A percentile compares a stretch with the other conserved stretches of the same genome.
These are phyloP conservation scores for Ptilonorhynchus violaceus DNA, from an alignment of 2,113 vertebrate genomes.

Conservation along the genomic window DNA sequence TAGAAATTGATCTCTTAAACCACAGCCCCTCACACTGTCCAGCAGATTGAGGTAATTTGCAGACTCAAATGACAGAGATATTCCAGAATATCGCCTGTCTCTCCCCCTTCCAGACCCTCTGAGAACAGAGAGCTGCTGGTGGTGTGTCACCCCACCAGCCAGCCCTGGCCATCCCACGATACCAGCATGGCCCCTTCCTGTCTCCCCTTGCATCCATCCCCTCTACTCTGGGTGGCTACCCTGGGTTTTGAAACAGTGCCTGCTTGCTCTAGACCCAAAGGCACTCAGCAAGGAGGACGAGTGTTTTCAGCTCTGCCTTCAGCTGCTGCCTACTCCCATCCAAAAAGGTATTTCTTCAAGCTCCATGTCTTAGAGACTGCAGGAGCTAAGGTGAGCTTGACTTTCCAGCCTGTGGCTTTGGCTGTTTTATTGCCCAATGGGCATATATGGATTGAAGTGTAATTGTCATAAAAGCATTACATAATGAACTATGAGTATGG, in stretches of 20 bases:
- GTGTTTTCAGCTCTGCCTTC: neutral
- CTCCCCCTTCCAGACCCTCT: neutral
- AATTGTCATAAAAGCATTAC: neutral
- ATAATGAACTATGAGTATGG: neutral
- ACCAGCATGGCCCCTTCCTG: neutral
- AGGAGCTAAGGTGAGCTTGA: neutral
- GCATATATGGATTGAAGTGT: neutral
- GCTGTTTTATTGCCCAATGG: neutral
- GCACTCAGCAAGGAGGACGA: accelerated
- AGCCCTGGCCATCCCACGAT: accelerated
- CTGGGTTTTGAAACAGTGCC: accelerated
- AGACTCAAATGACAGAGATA: neutral
- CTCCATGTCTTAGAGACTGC: neutral
- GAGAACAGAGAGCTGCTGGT: neutral
- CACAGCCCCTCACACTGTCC: neutral
- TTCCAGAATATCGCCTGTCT: neutral
- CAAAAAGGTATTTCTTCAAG: neutral
- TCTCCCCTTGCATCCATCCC: neutral
- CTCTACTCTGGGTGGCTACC: neutral
- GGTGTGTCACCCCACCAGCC: neutral
- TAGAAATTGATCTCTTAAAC: neutral
- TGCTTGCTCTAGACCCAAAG: accelerated
- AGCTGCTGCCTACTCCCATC: neutral
- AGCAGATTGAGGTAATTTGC: neutral
- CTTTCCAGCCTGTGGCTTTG: neutral